These are phyloP conservation scores for Hystrix cristata DNA, from an alignment of 2,113 vertebrate genomes.

Conservation along the genomic window DNA sequence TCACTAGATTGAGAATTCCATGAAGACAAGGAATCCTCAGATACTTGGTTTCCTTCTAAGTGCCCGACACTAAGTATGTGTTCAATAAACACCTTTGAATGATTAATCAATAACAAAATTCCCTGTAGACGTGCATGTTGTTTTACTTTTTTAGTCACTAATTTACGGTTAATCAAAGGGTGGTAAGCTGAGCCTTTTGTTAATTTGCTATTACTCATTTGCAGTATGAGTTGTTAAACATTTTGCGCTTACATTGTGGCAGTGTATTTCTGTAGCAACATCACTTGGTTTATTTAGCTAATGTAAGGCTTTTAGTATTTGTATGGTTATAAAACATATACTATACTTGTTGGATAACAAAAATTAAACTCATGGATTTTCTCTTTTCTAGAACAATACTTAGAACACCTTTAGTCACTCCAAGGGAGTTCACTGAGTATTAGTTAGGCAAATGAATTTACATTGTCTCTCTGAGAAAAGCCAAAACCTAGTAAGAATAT, in stretches of 20 bases:
- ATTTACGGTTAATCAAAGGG: not conserved
- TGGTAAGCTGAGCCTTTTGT: not conserved
- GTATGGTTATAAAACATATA: not conserved
- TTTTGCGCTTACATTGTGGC: not conserved
- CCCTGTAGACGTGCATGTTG: not conserved
- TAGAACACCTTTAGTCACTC: not conserved
- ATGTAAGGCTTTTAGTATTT: conserved; percentile 21
- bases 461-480: conserved; percentile 26
- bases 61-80: not conserved
- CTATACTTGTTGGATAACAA: conserved; percentile 6
- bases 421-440: not conserved
- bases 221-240: not conserved
- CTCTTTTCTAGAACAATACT: not conserved
- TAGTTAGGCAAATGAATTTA: not conserved
- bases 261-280: conserved; percentile 63
- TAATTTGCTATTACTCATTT: conserved; percentile 43
- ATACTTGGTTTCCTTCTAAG: not conserved
- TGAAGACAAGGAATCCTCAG: not conserved
- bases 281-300: not conserved
- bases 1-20: not conserved
- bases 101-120: not conserved
- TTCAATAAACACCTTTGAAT: not conserved
- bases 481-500: not conserved
- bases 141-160: not conserved
- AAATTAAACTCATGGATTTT: not conserved